Evolutionary conservation across 2,797 vertebrate genomes (phyloP).

Genomic region (Pyrocephalus nanus): DNA sequence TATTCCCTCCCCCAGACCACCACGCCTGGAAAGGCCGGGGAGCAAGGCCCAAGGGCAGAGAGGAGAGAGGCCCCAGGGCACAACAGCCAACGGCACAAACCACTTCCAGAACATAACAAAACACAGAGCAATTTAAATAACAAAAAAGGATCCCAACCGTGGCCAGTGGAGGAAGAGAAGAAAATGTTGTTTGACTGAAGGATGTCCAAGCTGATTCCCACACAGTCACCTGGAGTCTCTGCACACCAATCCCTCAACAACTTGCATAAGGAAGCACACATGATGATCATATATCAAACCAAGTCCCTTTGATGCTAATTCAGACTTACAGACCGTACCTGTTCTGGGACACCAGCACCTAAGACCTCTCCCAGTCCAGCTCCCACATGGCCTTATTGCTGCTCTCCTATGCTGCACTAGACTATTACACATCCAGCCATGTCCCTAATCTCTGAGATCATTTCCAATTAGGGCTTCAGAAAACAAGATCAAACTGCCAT

Average conservation of each 20-base stretch:
- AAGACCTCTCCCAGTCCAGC: neutral
- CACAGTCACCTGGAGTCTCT: neutral
- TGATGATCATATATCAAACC: rapidly evolving
- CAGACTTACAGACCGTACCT: neutral
- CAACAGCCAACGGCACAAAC: neutral
- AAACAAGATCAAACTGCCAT: constrained; percentile 9
- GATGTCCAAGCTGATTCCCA: neutral
- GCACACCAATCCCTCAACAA: neutral
- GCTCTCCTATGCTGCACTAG: neutral
- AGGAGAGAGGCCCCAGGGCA: neutral
- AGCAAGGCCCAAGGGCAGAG: constrained; percentile 7
- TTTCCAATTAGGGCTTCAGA: constrained; percentile 28
- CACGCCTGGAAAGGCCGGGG: neutral
- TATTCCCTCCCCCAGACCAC: constrained; percentile 38
- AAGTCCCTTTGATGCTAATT: neutral
- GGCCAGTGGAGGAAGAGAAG: neutral
- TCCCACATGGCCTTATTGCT: neutral
- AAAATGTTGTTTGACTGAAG: neutral
- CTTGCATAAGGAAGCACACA: neutral
- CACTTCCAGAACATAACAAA: neutral
- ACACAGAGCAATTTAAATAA: constrained; percentile 13
- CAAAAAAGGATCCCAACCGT: neutral
- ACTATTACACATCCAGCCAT: neutral
- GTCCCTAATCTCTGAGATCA: neutral
- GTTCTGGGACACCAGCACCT: neutral